These are phyloP conservation scores for Centrocercus urophasianus DNA, from an alignment of 2,113 vertebrate species.

Conservation along the genomic window DNA sequence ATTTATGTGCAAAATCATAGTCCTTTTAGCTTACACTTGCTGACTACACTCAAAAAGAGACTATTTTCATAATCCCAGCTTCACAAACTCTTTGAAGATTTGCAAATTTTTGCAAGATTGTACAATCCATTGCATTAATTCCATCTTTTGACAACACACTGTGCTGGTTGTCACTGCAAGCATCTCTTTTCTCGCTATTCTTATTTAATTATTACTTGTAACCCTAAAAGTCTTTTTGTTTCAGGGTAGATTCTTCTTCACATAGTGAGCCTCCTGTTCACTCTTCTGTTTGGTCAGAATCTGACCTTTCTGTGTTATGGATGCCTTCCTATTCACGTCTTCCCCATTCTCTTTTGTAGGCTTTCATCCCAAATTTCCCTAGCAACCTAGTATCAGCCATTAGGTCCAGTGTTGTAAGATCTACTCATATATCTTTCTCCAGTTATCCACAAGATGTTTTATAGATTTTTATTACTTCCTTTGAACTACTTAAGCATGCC, in stretches of 20 bases:
- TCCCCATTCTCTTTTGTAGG: not conserved
- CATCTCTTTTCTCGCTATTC: not conserved
- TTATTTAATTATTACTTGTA: not conserved
- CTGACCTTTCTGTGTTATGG: not conserved
- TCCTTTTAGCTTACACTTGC: conserved; percentile 16
- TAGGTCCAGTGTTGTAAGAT: not conserved
- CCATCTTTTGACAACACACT: not conserved
- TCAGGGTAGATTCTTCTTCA: not conserved
- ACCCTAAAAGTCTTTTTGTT: not conserved
- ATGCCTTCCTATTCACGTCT: not conserved
- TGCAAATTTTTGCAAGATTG: not conserved
- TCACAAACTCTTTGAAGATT: conserved; percentile 37
- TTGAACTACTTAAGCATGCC: not conserved
- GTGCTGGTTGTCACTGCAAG: not conserved
- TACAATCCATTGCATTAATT: not conserved
- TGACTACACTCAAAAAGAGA: conserved; percentile 14
- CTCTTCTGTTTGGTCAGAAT: not conserved
- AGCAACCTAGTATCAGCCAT: not conserved
- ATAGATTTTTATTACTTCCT: not conserved
- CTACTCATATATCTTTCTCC: not conserved
- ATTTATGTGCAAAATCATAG: conserved; percentile 17
- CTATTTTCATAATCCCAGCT: conserved; percentile 41
- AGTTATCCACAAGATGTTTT: not conserved
- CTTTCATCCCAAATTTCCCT: not conserved
- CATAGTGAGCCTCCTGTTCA: not conserved